Conservation (phyloP, 64 coral and sea anemone species). For the Stylophora pistillata region DNA sequence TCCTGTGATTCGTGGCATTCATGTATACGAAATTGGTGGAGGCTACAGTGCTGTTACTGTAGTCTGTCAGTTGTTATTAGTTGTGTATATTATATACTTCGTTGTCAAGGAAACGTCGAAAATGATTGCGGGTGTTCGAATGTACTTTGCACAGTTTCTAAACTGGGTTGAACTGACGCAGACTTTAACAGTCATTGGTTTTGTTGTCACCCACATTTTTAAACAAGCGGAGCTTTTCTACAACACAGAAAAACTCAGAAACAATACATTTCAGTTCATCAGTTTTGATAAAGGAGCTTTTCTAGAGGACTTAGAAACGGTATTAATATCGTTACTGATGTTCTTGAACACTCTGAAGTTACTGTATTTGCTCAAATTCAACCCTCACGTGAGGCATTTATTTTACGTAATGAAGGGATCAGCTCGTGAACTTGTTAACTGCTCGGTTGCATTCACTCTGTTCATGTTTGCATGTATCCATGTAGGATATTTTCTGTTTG, state of each 20-base stretch:
- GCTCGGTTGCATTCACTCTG: neutral
- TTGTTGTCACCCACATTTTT: slow-evolving; percentile 29
- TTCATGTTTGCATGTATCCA: slow-evolving; percentile 23
- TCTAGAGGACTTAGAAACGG: slow-evolving; percentile 10
- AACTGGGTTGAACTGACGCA: slow-evolving; percentile 44
- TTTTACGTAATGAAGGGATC: slow-evolving; percentile 28
- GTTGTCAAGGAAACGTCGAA: neutral
- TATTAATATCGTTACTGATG: slow-evolving; percentile 29
- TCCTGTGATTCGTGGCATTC: slow-evolving; percentile 20
- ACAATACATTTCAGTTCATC: slow-evolving; percentile 20
- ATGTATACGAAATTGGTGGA: slow-evolving; percentile 19
- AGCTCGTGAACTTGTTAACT: neutral
- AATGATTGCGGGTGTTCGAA: neutral
- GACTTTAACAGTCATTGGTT: slow-evolving; percentile 1
- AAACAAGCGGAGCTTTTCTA: slow-evolving; percentile 16
- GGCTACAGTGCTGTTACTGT: slow-evolving; percentile 28
- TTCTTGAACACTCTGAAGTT: slow-evolving; percentile 63
- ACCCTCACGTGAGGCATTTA: slow-evolving; percentile 29
- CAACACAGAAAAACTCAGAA: neutral
- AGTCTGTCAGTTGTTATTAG: slow-evolving; percentile 22
- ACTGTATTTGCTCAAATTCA: slow-evolving; percentile 28
- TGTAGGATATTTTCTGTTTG: slow-evolving; percentile 47
- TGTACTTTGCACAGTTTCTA: slow-evolving; percentile 21
- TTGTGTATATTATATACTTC: slow-evolving; percentile 32
- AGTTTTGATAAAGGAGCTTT: slow-evolving; percentile 33